These are phyloP conservation scores for Gambusia affinis DNA, from an alignment of 2,113 vertebrate species.

Conservation along the genomic window DNA sequence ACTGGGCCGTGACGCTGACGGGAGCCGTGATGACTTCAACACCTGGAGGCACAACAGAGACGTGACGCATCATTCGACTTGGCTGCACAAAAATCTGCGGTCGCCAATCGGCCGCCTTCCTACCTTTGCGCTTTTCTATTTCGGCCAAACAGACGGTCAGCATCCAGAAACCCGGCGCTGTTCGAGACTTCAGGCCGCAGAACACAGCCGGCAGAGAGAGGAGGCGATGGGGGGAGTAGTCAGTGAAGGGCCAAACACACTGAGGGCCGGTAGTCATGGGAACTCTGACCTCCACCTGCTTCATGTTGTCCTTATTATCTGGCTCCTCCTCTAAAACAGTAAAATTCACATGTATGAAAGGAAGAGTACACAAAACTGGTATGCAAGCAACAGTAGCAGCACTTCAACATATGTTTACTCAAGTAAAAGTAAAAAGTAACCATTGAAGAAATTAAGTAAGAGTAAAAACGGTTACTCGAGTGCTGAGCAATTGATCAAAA, in stretches of 20 bases:
- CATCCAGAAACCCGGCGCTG: constrained; percentile 66
- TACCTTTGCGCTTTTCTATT: constrained; percentile 77
- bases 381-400: too few species aligned
- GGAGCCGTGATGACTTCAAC: constrained; percentile 68
- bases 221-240: constrained; percentile 33
- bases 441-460: too few species aligned
- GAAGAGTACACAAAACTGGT: too few species aligned
- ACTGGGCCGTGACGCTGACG: constrained; percentile 48
- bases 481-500: too few species aligned
- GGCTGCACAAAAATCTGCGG: not conserved
- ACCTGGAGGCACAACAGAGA: constrained; percentile 52
- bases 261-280: constrained; percentile 37
- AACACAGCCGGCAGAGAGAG: constrained; percentile 41
- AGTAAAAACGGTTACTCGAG: too few species aligned
- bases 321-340: constrained; percentile 21
- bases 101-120: not conserved
- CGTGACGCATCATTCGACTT: not conserved
- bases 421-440: too few species aligned
- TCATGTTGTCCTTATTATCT: constrained; percentile 27
- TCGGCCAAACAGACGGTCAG: constrained; percentile 75
- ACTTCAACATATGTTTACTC: too few species aligned
- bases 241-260: constrained; percentile 42
- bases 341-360: not conserved
- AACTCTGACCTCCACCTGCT: constrained; percentile 50
- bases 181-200: constrained; percentile 32